These are phyloP conservation scores for Circaetus cinerascens DNA, from an alignment of 2,113 vertebrate genomes.

Conservation along the genomic window DNA sequence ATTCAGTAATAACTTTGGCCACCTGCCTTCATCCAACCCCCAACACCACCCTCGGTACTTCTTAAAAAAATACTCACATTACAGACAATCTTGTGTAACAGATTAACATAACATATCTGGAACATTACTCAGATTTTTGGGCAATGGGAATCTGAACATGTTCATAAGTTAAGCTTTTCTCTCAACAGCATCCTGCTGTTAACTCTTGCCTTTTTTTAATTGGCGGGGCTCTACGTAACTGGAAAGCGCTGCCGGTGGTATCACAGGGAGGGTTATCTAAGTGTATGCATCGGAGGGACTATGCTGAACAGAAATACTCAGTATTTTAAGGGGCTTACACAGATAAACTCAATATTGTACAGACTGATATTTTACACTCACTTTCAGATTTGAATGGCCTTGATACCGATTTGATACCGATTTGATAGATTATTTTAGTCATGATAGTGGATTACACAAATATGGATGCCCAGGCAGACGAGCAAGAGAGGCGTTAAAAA, in stretches of 20 bases:
- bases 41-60: neutral
- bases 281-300: neutral
- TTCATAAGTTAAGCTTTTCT: constrained; percentile 9
- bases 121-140: constrained; percentile 53
- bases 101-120: constrained; percentile 40
- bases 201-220: neutral
- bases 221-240: accelerated
- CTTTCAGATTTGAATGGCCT: neutral
- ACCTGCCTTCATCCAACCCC: constrained; percentile 31
- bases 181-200: neutral
- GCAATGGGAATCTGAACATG: constrained; percentile 3
- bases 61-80: constrained; percentile 19
- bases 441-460: neutral
- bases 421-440: neutral
- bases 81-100: constrained; percentile 31
- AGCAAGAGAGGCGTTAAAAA: neutral
- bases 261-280: neutral
- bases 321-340: neutral
- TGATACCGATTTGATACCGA: neutral
- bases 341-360: neutral
- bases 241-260: neutral
- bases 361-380: neutral
- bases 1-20: neutral
- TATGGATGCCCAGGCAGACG: neutral
- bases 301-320: neutral